A percentile compares a stretch with the other conserved stretches of the same genome.
phyloP scores from a whole-genome alignment of 2,888 invertebrate genomes.

The Arrhopalites spinosus region DNA sequence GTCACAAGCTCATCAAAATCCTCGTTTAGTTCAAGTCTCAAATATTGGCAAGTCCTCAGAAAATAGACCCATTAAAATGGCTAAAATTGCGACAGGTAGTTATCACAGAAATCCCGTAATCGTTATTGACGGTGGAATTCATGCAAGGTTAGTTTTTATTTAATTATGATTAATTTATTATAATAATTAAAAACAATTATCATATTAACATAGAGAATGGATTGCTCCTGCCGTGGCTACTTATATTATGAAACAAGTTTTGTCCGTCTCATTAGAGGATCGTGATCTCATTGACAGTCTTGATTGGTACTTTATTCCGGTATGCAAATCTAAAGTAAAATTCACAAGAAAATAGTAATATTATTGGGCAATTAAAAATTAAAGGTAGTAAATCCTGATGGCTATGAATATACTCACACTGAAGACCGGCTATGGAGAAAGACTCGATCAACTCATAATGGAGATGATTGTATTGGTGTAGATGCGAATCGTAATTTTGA shows the following conservation, averaged over 20 bases:
- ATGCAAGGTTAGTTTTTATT: conserved; percentile 37
- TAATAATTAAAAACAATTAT: conserved; percentile 11
- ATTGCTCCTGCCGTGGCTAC: conserved; percentile 54
- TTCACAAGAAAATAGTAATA: background rate
- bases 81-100: conserved; percentile 58
- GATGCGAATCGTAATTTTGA: conserved; percentile 85
- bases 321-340: background rate
- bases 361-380: no score
- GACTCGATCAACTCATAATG: conserved; percentile 65
- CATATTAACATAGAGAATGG: conserved; percentile 67
- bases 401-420: conserved; percentile 59
- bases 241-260: conserved; percentile 63
- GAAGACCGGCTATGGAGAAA: conserved; percentile 79
- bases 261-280: conserved; percentile 60
- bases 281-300: conserved; percentile 61
- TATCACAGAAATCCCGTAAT: conserved; percentile 60
- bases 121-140: conserved; percentile 64
- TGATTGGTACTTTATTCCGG: conserved; percentile 74
- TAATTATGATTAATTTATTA: background rate
- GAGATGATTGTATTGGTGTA: conserved; percentile 69
- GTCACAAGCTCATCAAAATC: conserved; percentile 54
- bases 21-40: conserved; percentile 54
- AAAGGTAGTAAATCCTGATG: conserved; percentile 72
- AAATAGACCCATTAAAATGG: conserved; percentile 58
- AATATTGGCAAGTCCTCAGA: conserved; percentile 57